A percentile compares a stretch with the other conserved stretches of the same genome.
These are phyloP conservation scores for Theropithecus gelada DNA, from an alignment of 2,113 vertebrate species.

Conservation along the genomic window DNA sequence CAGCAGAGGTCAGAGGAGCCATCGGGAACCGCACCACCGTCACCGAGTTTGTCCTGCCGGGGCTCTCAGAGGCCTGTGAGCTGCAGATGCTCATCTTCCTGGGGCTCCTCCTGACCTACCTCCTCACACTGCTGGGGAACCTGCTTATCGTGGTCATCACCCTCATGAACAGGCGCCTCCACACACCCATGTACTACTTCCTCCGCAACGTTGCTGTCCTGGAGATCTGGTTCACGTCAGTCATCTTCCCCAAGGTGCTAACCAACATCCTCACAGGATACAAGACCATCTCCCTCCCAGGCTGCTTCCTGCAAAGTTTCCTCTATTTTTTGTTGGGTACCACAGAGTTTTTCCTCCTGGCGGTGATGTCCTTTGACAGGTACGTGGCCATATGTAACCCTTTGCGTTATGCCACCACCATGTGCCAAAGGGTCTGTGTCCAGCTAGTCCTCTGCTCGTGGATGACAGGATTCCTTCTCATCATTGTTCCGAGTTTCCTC, in stretches of 20 bases:
- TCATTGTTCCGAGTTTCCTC: conserved; percentile 19
- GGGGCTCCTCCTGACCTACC: conserved; percentile 66
- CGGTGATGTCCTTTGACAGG: conserved; percentile 79
- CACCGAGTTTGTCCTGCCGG: conserved; percentile 69
- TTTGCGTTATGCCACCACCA: conserved; percentile 64
- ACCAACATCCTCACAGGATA: conserved; percentile 40
- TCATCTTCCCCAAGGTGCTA: conserved; percentile 73
- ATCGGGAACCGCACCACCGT: conserved; percentile 48
- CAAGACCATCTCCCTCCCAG: conserved; percentile 35
- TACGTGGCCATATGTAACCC: conserved; percentile 78
- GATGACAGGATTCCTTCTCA: conserved; percentile 42
- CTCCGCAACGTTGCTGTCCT: conserved; percentile 71
- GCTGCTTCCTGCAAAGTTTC: conserved; percentile 70
- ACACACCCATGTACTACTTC: conserved; percentile 78
- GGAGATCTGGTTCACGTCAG: conserved; percentile 65
- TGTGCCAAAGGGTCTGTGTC: conserved; percentile 71
- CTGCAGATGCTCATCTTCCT: conserved; percentile 67
- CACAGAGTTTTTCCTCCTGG: conserved; percentile 72
- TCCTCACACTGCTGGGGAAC: conserved; percentile 70
- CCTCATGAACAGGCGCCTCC: conserved; percentile 54
- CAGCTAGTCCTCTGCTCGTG: conserved; percentile 63
- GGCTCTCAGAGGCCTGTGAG: conserved; percentile 65
- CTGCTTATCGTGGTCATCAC: conserved; percentile 68
- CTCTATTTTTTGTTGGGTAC: conserved; percentile 73
- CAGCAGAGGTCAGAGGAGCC: background rate